Evolutionary conservation across 2,888 invertebrate species (phyloP).

Genomic region (Tetheella fluctuosa): DNA sequence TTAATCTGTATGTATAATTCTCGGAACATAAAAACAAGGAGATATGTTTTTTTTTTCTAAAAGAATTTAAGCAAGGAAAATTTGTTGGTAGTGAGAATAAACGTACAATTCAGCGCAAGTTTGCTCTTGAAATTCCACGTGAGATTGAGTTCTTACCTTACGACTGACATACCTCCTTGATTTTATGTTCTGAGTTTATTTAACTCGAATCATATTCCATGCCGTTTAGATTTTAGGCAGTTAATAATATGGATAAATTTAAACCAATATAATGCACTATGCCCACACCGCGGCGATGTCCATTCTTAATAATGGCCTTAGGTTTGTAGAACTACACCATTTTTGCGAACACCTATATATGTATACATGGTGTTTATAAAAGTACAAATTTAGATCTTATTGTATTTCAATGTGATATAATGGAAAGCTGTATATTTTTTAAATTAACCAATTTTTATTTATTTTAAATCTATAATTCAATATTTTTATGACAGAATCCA

Average conservation of each 20-base stretch:
- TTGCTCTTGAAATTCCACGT: too few species aligned
- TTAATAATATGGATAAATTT: background rate
- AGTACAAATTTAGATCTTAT: slow-evolving; percentile 7
- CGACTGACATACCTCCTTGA: background rate
- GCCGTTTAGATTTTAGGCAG: background rate
- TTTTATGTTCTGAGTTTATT: background rate
- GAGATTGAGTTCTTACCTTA: too few species aligned
- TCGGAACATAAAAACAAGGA: background rate
- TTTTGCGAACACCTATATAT: background rate
- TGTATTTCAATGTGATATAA: background rate
- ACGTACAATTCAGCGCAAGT: too few species aligned
- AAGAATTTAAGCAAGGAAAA: background rate
- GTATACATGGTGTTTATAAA: background rate
- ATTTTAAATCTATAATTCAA: too few species aligned
- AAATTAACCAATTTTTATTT: too few species aligned
- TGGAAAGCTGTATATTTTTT: background rate
- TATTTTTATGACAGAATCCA: background rate
- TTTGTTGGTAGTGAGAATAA: too few species aligned
- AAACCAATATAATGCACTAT: background rate
- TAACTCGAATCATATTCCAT: background rate
- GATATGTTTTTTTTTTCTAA: background rate
- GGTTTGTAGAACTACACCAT: background rate
- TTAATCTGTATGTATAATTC: background rate
- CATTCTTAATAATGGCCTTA: background rate
- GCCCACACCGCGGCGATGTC: background rate